A percentile compares a stretch with the other conserved stretches of the same genome.
Evolutionary conservation across 1,140 invertebrate species (phyloP).

Genomic region (Pomacea maculata): DNA sequence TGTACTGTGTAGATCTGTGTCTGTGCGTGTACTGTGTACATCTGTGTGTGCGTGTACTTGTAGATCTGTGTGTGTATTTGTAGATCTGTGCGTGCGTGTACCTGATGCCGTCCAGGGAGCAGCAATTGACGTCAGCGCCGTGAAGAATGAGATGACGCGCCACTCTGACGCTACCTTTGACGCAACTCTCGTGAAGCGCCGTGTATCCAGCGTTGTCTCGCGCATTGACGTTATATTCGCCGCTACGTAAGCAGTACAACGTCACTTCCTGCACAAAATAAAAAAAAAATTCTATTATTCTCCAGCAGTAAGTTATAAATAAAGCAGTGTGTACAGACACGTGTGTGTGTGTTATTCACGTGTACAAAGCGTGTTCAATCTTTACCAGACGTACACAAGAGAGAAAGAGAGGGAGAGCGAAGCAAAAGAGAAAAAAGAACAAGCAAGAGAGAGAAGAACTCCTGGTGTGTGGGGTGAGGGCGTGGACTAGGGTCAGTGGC

Average conservation of each 20-base stretch:
- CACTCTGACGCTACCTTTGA: slow-evolving; percentile 85
- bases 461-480: background rate
- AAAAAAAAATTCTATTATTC: background rate
- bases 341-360: background rate
- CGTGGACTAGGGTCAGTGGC: background rate
- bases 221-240: slow-evolving; percentile 81
- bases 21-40: background rate
- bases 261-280: slow-evolving; percentile 80
- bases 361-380: too few species aligned
- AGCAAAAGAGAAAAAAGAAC: background rate
- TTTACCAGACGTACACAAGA: background rate
- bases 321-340: too few species aligned
- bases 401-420: background rate
- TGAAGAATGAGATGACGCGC: slow-evolving; percentile 81
- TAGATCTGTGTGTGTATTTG: background rate
- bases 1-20: background rate
- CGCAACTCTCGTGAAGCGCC: slow-evolving; percentile 89
- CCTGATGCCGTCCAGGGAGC: slow-evolving; percentile 90
- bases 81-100: slow-evolving; percentile 55
- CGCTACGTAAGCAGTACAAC: slow-evolving; percentile 86
- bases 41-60: too few species aligned
- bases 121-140: slow-evolving; percentile 88
- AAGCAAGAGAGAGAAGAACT: background rate
- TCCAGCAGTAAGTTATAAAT: background rate
- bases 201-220: slow-evolving; percentile 95